Percentiles rank a stretch among this genome's conserved stretches.
phyloP scores from a whole-genome alignment of 2,113 vertebrate genomes.

The Rhabdornis inornatus region DNA sequence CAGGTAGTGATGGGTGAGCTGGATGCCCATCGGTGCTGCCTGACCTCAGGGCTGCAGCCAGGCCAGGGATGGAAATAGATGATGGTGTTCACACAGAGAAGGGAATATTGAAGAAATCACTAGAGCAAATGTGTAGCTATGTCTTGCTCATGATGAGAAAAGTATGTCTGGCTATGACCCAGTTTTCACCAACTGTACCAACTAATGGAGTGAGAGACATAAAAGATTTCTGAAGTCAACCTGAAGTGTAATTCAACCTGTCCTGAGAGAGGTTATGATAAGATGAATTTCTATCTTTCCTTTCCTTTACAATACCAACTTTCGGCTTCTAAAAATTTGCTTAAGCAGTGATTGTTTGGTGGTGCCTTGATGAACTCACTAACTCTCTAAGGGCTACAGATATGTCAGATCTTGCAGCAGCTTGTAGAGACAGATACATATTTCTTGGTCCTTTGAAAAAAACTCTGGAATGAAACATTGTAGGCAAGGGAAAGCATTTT shows the following conservation, averaged over 20 bases:
- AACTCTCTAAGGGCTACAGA: not conserved
- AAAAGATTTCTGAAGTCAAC: conserved; percentile 35
- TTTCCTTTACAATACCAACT: conserved; percentile 17
- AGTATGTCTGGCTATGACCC: conserved; percentile 28
- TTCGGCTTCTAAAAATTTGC: conserved; percentile 55
- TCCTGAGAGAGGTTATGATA: conserved; percentile 15
- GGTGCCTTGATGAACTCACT: not conserved
- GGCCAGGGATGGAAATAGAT: not conserved
- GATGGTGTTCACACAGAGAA: not conserved
- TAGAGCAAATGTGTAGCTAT: not conserved
- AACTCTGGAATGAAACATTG: not conserved
- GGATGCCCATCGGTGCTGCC: accelerated
- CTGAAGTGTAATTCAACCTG: conserved; percentile 66
- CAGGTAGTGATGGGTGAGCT: not conserved
- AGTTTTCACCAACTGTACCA: conserved; percentile 50
- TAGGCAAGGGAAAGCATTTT: not conserved
- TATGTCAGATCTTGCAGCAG: not conserved
- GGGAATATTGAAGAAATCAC: not conserved
- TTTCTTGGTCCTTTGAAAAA: conserved; percentile 9
- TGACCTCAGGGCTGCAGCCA: not conserved
- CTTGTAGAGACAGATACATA: not conserved
- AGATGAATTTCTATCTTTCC: conserved; percentile 52
- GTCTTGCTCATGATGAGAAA: conserved; percentile 5
- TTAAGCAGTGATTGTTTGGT: conserved; percentile 7
- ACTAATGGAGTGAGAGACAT: conserved; percentile 64